These are phyloP conservation scores for Andricus quercusramuli DNA, from an alignment of 2,888 invertebrate genomes.

Conservation along the genomic window DNA sequence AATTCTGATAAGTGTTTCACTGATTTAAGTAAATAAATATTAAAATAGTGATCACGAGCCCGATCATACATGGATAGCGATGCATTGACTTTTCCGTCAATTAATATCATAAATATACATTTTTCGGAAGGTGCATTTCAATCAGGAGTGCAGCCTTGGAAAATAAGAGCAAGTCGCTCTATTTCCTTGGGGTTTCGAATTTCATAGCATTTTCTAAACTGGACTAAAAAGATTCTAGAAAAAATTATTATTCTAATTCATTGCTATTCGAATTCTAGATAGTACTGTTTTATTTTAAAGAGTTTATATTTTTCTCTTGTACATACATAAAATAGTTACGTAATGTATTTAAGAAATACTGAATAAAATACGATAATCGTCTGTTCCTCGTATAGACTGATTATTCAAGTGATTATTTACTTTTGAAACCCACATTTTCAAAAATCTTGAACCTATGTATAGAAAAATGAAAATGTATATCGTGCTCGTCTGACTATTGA, in stretches of 20 bases:
- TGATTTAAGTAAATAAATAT: neutral
- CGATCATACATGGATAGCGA: conserved; percentile 9
- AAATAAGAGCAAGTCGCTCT: neutral
- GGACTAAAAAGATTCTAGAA: neutral
- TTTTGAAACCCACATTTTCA: neutral
- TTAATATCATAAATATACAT: conserved; percentile 2
- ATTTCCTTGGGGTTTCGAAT: neutral
- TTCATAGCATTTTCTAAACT: neutral
- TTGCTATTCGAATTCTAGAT: neutral
- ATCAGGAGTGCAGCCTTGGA: neutral
- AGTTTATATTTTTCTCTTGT: conserved; percentile 22
- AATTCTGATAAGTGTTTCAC: neutral
- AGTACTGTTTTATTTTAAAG: neutral
- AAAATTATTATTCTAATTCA: neutral
- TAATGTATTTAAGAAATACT: conserved; percentile 1
- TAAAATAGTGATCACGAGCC: conserved; percentile 15
- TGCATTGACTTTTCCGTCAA: neutral
- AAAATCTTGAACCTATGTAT: neutral
- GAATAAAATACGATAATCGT: neutral
- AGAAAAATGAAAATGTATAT: neutral
- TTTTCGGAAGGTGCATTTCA: neutral
- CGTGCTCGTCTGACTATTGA: conserved; percentile 7
- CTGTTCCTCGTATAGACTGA: neutral
- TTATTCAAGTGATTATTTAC: neutral
- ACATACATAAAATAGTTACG: conserved; percentile 4